Evolutionary conservation across 2,888 invertebrate species (phyloP).

Genomic region (Zelleria hepariella): DNA sequence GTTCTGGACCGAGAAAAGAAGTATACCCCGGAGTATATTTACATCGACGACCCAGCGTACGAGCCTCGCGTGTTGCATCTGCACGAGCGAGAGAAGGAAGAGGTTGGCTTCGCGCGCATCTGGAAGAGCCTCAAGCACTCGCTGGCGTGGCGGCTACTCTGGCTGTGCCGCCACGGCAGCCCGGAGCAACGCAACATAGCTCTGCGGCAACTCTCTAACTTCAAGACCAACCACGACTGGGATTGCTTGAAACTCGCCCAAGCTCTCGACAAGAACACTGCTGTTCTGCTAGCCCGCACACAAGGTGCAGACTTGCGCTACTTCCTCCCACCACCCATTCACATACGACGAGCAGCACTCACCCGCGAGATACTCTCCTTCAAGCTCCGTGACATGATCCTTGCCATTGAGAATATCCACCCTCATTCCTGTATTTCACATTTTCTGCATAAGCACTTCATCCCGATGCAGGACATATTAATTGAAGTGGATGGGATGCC

Average conservation of each 20-base stretch:
- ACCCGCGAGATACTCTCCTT: conserved; percentile 50
- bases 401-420: conserved; percentile 32
- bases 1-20: conserved; percentile 57
- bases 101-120: conserved; percentile 44
- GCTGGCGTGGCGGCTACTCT: conserved; percentile 76
- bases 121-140: conserved; percentile 77
- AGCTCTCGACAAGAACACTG: conserved; percentile 81
- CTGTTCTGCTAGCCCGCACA: conserved; percentile 83
- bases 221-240: conserved; percentile 77
- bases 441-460: conserved; percentile 54
- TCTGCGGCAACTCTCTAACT: conserved; percentile 74
- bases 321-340: conserved; percentile 79
- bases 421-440: conserved; percentile 52
- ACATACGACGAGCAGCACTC: conserved; percentile 48
- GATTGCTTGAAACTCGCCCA: conserved; percentile 84
- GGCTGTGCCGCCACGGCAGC: conserved; percentile 77
- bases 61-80: conserved; percentile 34
- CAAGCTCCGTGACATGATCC: conserved; percentile 43
- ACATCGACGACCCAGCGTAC: conserved; percentile 59
- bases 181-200: conserved; percentile 75
- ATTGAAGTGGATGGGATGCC: conserved; percentile 51
- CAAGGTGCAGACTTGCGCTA: conserved; percentile 78
- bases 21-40: conserved; percentile 53
- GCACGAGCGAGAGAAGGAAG: conserved; percentile 33
- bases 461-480: conserved; percentile 40